Base-by-base conservation (phyloP, 2,113 vertebrate genomes). In the Sylvilagus bachmani region DNA sequence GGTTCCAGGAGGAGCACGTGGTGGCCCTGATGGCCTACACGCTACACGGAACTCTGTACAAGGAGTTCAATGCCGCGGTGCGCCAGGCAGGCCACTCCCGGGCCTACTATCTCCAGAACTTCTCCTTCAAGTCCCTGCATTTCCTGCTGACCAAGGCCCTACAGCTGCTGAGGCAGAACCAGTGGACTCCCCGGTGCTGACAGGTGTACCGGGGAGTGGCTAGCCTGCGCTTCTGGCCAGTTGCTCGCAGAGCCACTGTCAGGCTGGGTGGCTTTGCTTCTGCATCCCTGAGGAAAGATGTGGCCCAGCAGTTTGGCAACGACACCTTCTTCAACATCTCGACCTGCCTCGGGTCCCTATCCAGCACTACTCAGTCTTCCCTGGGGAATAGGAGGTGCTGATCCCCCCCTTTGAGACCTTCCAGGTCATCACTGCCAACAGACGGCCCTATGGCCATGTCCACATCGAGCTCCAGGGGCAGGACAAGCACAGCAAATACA, bases 21-120 rank as follows among this genome's bases (percentile, higher is more conserved):
- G 92, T 92, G 69, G 98, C 86, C 19, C 96, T 98, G n/a, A 92
- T 98, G 96, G 97, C 98, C 92, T 98, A 98, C 84, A 98, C 97
- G 0, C 95, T 97, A 98, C 95, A 97, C 61, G 97, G 90, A 21
- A 94, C 97, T n/a, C 82, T 98, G 77, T 96, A 98, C 90, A 66
- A 9, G 33, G 53, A 10, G 12, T 98, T 98, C 96, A 98, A 98
- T 0, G 11, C 25, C 0, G 98, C 98, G 0, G 97, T 98, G 94
- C 94, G 98, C 0, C 55, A 96, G 78, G 98, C 97, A 0, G 98
- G 98, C 25, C 77, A 85, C 69, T 90, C 67, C 73, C 3, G 55
- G 86, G 33, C 78, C 53, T 25, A 16, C 21, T 82, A 22, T 17
- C 77, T 87, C 31, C 49, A 5, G 0, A 14, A 24, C 27, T 98